Evolutionary conservation across 2,113 vertebrate species (phyloP).

Genomic region (Oncorhynchus nerka): DNA sequence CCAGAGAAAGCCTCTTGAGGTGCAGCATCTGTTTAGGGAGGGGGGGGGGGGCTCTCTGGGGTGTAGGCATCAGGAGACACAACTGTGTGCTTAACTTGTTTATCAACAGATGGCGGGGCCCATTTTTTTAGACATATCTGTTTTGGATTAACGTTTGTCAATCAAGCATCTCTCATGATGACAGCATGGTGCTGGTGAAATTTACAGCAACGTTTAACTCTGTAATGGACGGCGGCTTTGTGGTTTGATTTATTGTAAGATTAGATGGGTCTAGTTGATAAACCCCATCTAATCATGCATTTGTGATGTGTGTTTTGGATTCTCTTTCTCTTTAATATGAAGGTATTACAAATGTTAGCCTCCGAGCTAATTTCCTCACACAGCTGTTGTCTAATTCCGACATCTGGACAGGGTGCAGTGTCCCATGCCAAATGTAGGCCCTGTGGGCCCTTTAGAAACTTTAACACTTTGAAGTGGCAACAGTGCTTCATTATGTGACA

Average conservation of each 20-base stretch:
- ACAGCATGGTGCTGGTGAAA: too few relatives aligned
- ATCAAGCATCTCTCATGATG: too few relatives aligned
- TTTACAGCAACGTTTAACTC: too few relatives aligned
- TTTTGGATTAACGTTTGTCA: too few relatives aligned
- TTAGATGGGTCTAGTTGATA: background rate
- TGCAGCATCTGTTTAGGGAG: slow-evolving; percentile 75
- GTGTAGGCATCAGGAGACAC: slow-evolving; percentile 71
- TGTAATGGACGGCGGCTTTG: background rate
- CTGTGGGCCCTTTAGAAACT: slow-evolving; percentile 16
- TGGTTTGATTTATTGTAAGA: too few relatives aligned
- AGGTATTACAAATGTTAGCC: slow-evolving; percentile 36
- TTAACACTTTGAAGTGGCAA: slow-evolving; percentile 18
- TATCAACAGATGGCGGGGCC: slow-evolving; percentile 70
- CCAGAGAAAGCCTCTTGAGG: slow-evolving; percentile 71
- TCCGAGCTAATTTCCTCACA: slow-evolving; percentile 18
- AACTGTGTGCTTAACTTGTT: slow-evolving; percentile 77
- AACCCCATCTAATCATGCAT: background rate
- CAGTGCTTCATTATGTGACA: background rate
- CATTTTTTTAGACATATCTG: background rate
- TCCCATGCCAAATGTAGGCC: slow-evolving; percentile 28
- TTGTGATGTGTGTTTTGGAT: slow-evolving; percentile 14
- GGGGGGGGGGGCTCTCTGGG: slow-evolving; percentile 48
- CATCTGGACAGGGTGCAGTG: slow-evolving; percentile 33
- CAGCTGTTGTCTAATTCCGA: slow-evolving; percentile 44
- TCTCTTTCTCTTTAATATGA: slow-evolving; percentile 6